Base-by-base conservation (phyloP, 2,797 vertebrate genomes). In the Diplodus sargus region DNA sequence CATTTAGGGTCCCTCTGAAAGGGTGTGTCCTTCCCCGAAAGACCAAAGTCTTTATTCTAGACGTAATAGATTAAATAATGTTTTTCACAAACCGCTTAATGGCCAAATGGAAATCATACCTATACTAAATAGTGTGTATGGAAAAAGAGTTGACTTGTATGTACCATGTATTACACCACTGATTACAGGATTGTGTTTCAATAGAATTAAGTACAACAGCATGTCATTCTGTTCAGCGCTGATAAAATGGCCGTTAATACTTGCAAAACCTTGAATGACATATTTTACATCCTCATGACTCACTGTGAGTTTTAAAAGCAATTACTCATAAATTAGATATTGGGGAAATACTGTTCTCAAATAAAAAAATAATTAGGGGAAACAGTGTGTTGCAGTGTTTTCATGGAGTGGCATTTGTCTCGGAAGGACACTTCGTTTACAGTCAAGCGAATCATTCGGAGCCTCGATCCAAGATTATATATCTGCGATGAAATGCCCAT, bases 401-500 rank as follows among this genome's bases (percentile, higher is more conserved):
- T 72, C 73, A 48, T 77, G 72, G 64, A 63, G 72, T 63, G 74
- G 63, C 57, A 64, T 83, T 76, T 75, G 68, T 88, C 80, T 78
- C 30, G 85, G 89, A 86, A 70, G 68, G 73, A 87, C 71, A 83
- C 57, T 83, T 87, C 79, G 80, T 82, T 92, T 83, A 85, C 81
- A 83, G 86, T 79, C 71, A 81, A 89, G 85, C 72, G 75, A 81
- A 90, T 90, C 83, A 84, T 89, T 87, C 85, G 58, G 65, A 74
- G 76, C 63, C 25, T 66, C 76, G 64, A 85, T 85, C 82, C 66
- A 72, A 85, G 84, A 91, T 91, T 90, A 92, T 90, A 91, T 87
- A 91, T 88, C 67, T 87, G 85, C 63, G 75, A 78, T 90, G 90
- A 92, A 93, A 90, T 88, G 74, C 86, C 70, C 83, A 68, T 91